phyloP scores from a whole-genome alignment of 2,888 invertebrate genomes.

The Campopleginae sp. region DNA sequence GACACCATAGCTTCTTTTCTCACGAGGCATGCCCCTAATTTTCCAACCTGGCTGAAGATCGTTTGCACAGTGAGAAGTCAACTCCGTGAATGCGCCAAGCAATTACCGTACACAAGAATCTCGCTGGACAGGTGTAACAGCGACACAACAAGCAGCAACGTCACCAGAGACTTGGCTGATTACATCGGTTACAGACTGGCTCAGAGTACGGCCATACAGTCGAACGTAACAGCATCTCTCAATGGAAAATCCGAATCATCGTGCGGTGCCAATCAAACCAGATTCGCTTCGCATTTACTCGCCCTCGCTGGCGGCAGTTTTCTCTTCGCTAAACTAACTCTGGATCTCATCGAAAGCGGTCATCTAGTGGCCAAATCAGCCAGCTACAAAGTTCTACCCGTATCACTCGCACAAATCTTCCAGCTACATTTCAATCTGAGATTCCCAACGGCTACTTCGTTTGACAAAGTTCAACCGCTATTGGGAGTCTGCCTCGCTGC shows the following conservation, averaged over 20 bases:
- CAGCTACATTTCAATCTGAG: slow-evolving; percentile 95
- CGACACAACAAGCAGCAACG: slow-evolving; percentile 86
- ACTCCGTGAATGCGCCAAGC: slow-evolving; percentile 92
- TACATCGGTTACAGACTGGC: slow-evolving; percentile 94
- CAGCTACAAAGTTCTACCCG: slow-evolving; percentile 95
- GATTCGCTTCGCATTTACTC: slow-evolving; percentile 94
- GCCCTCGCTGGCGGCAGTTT: slow-evolving; percentile 95
- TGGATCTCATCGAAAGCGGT: slow-evolving; percentile 96
- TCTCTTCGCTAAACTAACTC: slow-evolving; percentile 94
- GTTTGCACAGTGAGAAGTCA: slow-evolving; percentile 94
- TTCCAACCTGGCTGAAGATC: slow-evolving; percentile 96
- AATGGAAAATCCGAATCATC: slow-evolving; percentile 87
- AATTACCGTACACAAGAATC: slow-evolving; percentile 92
- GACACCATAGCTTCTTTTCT: slow-evolving; percentile 97
- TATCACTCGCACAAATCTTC: slow-evolving; percentile 95
- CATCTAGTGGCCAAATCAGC: slow-evolving; percentile 97
- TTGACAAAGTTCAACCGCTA: slow-evolving; percentile 95
- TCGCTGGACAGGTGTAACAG: slow-evolving; percentile 89
- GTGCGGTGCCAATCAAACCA: slow-evolving; percentile 88
- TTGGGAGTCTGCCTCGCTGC: slow-evolving; percentile 96
- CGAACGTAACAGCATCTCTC: slow-evolving; percentile 90
- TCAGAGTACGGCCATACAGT: slow-evolving; percentile 92
- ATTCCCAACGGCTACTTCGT: slow-evolving; percentile 95
- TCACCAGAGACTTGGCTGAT: slow-evolving; percentile 94
- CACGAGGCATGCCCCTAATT: slow-evolving; percentile 90